These are phyloP conservation scores for Cebus imitator DNA, from an alignment of 2,113 vertebrate species.

Conservation along the genomic window DNA sequence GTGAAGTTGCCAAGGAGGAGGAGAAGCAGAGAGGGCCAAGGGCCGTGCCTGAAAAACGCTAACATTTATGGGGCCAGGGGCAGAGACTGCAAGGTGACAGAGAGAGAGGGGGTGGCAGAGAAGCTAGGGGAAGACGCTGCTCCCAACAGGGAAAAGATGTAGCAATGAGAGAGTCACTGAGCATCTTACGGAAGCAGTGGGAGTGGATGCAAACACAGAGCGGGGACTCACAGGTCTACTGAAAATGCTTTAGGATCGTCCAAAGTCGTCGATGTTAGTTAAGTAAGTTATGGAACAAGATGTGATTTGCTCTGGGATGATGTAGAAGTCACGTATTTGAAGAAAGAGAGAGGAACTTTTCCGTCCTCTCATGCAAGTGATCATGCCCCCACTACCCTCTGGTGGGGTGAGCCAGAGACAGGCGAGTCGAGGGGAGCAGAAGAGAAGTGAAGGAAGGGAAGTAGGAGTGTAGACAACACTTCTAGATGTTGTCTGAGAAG, in stretches of 20 bases:
- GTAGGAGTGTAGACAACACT: not conserved
- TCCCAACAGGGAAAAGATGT: not conserved
- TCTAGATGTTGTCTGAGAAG: too few species aligned
- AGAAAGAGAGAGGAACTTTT: not conserved
- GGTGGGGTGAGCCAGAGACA: not conserved
- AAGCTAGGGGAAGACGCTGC: not conserved
- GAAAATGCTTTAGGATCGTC: not conserved
- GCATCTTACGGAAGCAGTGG: not conserved
- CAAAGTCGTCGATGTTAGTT: not conserved
- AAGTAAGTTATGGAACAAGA: not conserved
- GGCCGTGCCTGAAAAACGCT: not conserved
- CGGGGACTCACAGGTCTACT: not conserved
- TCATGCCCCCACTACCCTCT: not conserved
- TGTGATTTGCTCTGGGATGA: not conserved
- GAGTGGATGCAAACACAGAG: rapidly evolving
- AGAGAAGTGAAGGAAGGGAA: not conserved
- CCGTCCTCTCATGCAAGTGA: not conserved
- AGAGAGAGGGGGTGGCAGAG: rapidly evolving
- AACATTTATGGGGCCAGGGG: not conserved
- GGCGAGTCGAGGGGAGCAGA: rapidly evolving
- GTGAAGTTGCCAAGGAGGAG: not conserved
- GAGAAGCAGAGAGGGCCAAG: not conserved
- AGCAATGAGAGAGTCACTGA: rapidly evolving
- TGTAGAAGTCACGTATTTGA: not conserved
- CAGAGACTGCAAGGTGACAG: not conserved